phyloP scores from a whole-genome alignment of 1,140 invertebrate genomes.

The Saxidomus purpurata region DNA sequence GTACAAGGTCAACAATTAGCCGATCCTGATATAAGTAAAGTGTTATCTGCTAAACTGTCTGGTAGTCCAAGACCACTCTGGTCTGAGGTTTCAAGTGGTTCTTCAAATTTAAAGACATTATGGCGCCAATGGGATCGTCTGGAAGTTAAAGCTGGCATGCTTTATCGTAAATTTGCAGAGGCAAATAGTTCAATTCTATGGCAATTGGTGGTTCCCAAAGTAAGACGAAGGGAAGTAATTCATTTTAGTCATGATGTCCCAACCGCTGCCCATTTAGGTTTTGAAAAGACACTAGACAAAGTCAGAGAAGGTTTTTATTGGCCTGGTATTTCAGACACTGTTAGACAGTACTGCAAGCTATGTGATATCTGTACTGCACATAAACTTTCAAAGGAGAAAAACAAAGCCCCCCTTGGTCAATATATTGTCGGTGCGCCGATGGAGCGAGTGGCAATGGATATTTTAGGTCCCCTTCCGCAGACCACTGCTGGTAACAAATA shows the following conservation, averaged over 20 bases:
- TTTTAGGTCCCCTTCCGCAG: slow-evolving; percentile 4
- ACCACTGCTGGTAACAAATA: background rate
- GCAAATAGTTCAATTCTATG: background rate
- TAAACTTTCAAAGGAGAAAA: slow-evolving; percentile 20
- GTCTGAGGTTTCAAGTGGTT: slow-evolving; percentile 19
- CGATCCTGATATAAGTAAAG: background rate
- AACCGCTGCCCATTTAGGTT: background rate
- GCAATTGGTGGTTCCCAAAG: slow-evolving; percentile 31
- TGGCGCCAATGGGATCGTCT: too few relatives aligned
- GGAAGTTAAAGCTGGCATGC: slow-evolving; percentile 7
- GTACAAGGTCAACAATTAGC: background rate
- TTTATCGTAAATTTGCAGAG: slow-evolving; percentile 8
- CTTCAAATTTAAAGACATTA: slow-evolving; percentile 13
- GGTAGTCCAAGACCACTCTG: slow-evolving; percentile 36
- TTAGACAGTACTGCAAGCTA: too few relatives aligned
- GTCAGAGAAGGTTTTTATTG: too few relatives aligned
- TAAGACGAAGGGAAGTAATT: slow-evolving; percentile 29
- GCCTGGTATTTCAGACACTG: too few relatives aligned
- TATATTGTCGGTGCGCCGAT: background rate
- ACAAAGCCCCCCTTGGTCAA: too few relatives aligned
- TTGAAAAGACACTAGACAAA: too few relatives aligned
- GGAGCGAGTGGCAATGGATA: background rate
- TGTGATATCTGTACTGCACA: slow-evolving; percentile 45
- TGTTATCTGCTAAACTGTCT: too few relatives aligned
- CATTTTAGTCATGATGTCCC: slow-evolving; percentile 49